Conservation (phyloP, 2,888 invertebrate species). For the Morpho achilles region DNA sequence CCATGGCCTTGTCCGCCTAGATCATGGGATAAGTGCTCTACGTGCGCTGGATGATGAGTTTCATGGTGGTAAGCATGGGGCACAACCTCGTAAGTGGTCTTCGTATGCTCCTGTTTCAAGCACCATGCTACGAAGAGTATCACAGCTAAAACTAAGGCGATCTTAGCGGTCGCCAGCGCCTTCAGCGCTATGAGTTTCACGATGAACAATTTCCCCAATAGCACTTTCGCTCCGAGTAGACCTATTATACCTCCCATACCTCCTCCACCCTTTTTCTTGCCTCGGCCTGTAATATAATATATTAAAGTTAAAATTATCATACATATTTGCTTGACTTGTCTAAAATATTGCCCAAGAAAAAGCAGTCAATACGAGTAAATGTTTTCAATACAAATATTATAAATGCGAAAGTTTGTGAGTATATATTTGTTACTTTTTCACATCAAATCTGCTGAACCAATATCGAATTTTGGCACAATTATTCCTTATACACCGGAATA, state of each 20-base stretch:
- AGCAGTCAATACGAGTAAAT: no score
- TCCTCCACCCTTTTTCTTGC: constrained; percentile 84
- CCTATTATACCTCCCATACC: constrained; percentile 85
- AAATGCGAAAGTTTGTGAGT: no score
- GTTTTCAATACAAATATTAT: no score
- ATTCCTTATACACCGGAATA: no score
- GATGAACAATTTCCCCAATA: constrained; percentile 81
- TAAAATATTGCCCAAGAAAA: no score
- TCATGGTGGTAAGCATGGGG: constrained; percentile 76
- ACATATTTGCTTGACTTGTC: no score
- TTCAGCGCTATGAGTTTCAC: constrained; percentile 90
- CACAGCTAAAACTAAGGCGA: constrained; percentile 86
- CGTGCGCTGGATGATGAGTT: constrained; percentile 81
- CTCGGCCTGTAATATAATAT: constrained; percentile 78
- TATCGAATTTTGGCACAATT: no score
- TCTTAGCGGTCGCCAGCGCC: constrained; percentile 89
- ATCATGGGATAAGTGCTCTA: constrained; percentile 70
- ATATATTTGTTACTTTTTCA: no score
- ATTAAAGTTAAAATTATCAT: not conserved
- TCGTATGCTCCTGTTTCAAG: constrained; percentile 63
- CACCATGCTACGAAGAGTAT: constrained; percentile 80
- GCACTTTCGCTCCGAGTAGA: constrained; percentile 70
- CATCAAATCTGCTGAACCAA: no score
- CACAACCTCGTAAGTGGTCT: constrained; percentile 69
- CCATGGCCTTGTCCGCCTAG: constrained; percentile 40